These are phyloP conservation scores for Phaetusa simplex DNA, from an alignment of 2,113 vertebrate genomes.

Conservation along the genomic window DNA sequence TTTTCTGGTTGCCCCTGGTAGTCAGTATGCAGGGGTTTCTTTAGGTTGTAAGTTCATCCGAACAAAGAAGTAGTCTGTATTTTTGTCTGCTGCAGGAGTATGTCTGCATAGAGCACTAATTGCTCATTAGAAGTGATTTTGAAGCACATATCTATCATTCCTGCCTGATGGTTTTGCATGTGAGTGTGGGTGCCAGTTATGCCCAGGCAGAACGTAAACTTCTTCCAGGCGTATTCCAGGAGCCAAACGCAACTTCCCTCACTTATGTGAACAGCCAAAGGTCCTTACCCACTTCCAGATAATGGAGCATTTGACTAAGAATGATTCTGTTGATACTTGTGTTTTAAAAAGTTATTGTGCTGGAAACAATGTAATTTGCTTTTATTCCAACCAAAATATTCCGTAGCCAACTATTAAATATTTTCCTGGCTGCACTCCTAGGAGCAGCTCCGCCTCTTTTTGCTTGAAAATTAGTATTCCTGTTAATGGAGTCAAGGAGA, in stretches of 20 bases:
- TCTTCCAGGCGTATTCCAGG: slow-evolving; percentile 19
- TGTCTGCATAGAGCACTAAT: background rate
- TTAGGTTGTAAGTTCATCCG: background rate
- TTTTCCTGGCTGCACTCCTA: slow-evolving; percentile 60
- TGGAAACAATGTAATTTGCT: slow-evolving; percentile 63
- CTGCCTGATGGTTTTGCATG: background rate
- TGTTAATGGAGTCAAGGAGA: background rate
- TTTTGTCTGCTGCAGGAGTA: background rate
- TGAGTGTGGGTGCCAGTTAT: background rate
- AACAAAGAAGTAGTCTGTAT: background rate
- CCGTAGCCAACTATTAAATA: slow-evolving; percentile 33
- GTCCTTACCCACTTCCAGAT: slow-evolving; percentile 1
- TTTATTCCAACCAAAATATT: slow-evolving; percentile 61
- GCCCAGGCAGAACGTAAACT: background rate
- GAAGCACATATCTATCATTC: background rate
- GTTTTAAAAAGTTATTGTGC: slow-evolving; percentile 52
- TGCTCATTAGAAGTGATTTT: slow-evolving; percentile 13
- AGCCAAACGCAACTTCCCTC: background rate
- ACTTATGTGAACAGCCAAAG: background rate
- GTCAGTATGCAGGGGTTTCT: background rate
- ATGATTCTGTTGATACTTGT: slow-evolving; percentile 11
- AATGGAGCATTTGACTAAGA: slow-evolving; percentile 43
- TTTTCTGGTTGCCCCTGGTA: background rate
- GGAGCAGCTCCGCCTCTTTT: slow-evolving; percentile 24
- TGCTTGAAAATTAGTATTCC: slow-evolving; percentile 28